phyloP scores from a whole-genome alignment of 2,797 vertebrate species.

The Periophthalmus magnuspinnatus region DNA sequence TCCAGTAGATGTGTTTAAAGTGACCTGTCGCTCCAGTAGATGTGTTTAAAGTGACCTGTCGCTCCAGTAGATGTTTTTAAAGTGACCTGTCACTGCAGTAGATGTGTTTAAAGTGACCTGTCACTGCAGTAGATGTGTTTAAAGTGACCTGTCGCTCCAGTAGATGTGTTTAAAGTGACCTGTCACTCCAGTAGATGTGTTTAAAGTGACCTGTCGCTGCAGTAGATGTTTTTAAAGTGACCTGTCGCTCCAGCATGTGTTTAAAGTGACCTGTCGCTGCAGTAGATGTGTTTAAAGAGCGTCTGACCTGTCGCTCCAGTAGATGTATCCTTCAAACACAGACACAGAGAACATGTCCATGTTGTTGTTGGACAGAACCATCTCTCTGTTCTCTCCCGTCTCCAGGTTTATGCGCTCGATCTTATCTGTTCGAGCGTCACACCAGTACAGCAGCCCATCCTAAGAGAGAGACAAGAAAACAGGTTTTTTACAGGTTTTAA shows the following conservation, averaged over 20 bases:
- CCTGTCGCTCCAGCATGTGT: constrained; percentile 98
- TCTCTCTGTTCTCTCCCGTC: constrained; percentile 90
- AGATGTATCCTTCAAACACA: constrained; percentile 94
- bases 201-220: too few relatives aligned
- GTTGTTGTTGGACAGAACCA: constrained; percentile 93
- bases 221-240: too few relatives aligned
- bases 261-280: too few relatives aligned
- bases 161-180: too few relatives aligned
- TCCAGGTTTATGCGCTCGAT: constrained; percentile 95
- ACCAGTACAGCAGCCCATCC: constrained; percentile 95
- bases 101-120: too few relatives aligned
- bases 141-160: too few relatives aligned
- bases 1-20: too few relatives aligned
- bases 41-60: too few relatives aligned
- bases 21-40: too few relatives aligned
- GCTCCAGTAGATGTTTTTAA: too few relatives aligned
- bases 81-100: too few relatives aligned
- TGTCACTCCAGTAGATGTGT: constrained; percentile 98
- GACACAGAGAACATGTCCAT: constrained; percentile 99
- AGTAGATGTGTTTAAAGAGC: too few relatives aligned
- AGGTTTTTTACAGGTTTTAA: not conserved
- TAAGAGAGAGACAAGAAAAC: constrained; percentile 44
- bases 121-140: constrained; percentile 96
- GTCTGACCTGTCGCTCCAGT: constrained; percentile 81
- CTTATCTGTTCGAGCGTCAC: constrained; percentile 93